Conservation (phyloP, 2,797 vertebrate species). For the Xiphophorus birchmanni region DNA sequence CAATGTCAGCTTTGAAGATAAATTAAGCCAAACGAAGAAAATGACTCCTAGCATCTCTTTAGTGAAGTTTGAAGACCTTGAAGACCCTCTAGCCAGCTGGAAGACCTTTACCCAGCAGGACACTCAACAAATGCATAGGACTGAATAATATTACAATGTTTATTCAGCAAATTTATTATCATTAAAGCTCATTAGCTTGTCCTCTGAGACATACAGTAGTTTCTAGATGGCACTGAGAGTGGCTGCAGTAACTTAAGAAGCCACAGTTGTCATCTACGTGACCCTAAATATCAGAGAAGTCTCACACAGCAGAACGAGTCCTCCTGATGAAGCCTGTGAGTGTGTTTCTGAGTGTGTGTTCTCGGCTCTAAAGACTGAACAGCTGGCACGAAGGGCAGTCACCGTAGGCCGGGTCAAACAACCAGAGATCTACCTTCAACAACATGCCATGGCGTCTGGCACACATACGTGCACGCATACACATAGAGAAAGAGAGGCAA, state of each 20-base stretch:
- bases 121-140: neutral
- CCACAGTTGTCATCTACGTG: constrained; percentile 41
- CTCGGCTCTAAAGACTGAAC: constrained; percentile 46
- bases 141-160: neutral
- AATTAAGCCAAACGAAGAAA: neutral
- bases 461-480: neutral
- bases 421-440: constrained; percentile 49
- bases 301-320: constrained; percentile 28
- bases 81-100: neutral
- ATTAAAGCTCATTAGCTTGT: neutral
- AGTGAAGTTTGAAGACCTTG: neutral
- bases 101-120: neutral
- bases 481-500: neutral
- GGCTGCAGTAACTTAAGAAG: constrained; percentile 29
- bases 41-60: neutral
- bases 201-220: neutral
- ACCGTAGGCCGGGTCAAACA: constrained; percentile 52
- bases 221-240: neutral
- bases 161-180: neutral
- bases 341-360: constrained; percentile 12
- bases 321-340: constrained; percentile 18
- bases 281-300: constrained; percentile 44
- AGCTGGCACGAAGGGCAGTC: constrained; percentile 67
- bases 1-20: neutral
- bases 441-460: constrained; percentile 27